Evolutionary conservation across 2,888 invertebrate species (phyloP), one percentile per base, ranked within the genome.

Genomic region (Drosophila monieri): DNA sequence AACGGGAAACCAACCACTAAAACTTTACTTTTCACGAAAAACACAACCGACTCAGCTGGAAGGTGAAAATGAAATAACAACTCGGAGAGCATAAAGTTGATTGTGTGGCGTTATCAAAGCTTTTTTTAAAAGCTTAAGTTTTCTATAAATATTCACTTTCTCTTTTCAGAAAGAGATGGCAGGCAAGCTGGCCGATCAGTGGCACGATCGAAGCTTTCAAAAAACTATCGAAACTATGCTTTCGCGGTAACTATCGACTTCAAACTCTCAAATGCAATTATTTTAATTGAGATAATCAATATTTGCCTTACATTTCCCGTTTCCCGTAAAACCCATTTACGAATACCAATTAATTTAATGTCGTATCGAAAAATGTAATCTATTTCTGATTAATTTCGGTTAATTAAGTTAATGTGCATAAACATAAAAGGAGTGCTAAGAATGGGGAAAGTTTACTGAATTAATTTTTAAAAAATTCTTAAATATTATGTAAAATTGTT

Each of bases 11-110:
- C 25, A 49, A 35, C 21, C 5, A 27, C 8, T 6, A 27, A 37
- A 27, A 30, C 30, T 18, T 46, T 21, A 32, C 46, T 32, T 41
- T 21, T 23, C 10, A 30, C 30, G n/a, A 25, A 10, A 61, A 61
- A 23, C 10, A 15, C 62, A 18, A 61, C 60, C 39, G 61, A 47
- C 60, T 60, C 2, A 25, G 39, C 15, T 23, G 18, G 39, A 23
- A 14, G n/a, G 18, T 15, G 15, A 32, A 61, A 61, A 2, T 15
- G 10, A 48, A 61, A 39, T 62, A 47, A 47, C 2, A 46, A 47
- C 23, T 15, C 35, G 37, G 60, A 61, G 37, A 12, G 2, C 44
- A 37, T 9, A 3, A 27, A 21, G 21, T 37, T 37, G 27, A 59
- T 60, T 27, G 6, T 14, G 35, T 35, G n/a, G 35, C 35, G n/a